Evolutionary conservation across 2,797 vertebrate genomes (phyloP), one percentile per base, ranked within the genome.

Genomic region (Danio aesculapii): DNA sequence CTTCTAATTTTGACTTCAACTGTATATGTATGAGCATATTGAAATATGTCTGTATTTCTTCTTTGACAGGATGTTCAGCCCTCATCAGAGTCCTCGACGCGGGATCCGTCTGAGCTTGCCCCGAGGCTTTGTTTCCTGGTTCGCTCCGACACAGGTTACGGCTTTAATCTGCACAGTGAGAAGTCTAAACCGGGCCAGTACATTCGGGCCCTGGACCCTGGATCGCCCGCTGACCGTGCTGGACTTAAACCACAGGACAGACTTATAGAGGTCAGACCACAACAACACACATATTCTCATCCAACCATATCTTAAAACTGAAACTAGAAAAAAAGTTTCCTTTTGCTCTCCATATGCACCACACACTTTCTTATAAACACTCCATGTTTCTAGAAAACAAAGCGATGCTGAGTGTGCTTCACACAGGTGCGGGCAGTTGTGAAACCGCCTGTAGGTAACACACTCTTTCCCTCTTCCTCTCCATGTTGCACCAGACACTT

Each of bases 131-230:
- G 98, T 87, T 94, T 95, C 87, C 93, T 99, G 88, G 91, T 92
- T 57, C 95, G 96, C 14, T 91, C 94, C 0, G 95, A 96, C 41
- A 92, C 61, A 0, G 98, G 98, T 84, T 99, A 99, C 0, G 98
- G 98, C 71, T 99, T 99, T 91, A 99, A 99, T 92, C 94, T 99
- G 70, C 98, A 99, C 94, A 99, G 98, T 0, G 97, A 99, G 77
- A 97, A 96, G 66, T 96, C 97, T 2, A 91, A 93, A 61, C 97
- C 97, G 0, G 98, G 98, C 11, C 98, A 99, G 89, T 99, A 95
- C 91, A 98, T 99, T 90, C 96, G 98, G 75, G 97, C 97, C 0
- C 94, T 99, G 58, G 97, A 99, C 79, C 94, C 92, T 0, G 96
- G 94, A 6, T 99, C 98, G 0, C 93, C 97, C 0, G 98, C 98